Evolutionary conservation across 2,797 vertebrate species (phyloP).

Genomic region (Rhincodon typus): DNA sequence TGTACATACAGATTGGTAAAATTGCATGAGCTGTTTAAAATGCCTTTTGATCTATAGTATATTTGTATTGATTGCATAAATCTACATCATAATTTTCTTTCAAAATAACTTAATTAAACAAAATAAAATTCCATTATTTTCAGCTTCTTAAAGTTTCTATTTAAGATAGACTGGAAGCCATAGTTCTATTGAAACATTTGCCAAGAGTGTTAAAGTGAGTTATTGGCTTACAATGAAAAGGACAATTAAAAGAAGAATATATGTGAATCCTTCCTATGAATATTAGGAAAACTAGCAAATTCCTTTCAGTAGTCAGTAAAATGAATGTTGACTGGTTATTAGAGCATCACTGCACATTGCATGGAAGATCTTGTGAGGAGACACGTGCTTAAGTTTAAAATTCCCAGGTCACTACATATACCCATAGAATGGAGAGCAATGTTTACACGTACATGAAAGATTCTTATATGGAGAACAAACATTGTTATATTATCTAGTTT

Average conservation of each 20-base stretch:
- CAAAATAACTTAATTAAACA: neutral
- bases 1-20: neutral
- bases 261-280: neutral
- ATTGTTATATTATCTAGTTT: neutral
- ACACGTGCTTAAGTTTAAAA: neutral
- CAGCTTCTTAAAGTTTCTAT: neutral
- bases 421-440: neutral
- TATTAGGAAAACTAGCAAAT: neutral
- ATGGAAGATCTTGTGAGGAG: neutral
- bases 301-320: neutral
- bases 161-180: neutral
- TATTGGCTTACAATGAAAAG: neutral
- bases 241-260: neutral
- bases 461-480: neutral
- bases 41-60: neutral
- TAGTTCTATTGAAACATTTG: neutral
- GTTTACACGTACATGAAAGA: neutral
- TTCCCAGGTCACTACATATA: neutral
- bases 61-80: neutral
- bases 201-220: neutral
- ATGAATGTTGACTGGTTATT: neutral
- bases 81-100: neutral
- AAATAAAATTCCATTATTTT: neutral
- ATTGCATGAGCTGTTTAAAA: neutral
- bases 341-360: neutral